Base-by-base conservation (phyloP, 2,113 vertebrate genomes). In the Opisthocomus hoazin region DNA sequence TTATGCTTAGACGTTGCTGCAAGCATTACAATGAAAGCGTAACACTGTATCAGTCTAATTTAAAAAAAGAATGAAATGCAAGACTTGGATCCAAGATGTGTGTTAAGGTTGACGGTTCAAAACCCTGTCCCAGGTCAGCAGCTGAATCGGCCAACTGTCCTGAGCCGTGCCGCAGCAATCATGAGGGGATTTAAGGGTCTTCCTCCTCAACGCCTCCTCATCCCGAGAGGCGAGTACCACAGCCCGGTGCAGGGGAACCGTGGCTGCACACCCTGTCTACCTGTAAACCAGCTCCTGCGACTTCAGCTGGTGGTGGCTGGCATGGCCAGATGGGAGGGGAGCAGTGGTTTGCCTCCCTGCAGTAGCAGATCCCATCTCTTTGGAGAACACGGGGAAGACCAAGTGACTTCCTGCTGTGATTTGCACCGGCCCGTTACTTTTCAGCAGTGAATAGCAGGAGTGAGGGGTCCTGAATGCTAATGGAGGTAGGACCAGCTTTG, bases 161-260 rank as follows among this genome's bases (percentile, higher is more conserved):
- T 63, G 54, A 50, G 26, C 30, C 0, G 0, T 61, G 22, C 23
- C 9, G 5, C 27, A 43, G 41, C 41, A 56, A 20, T 69, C 41
- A 8, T 2, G 10, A 54, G 10, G 15, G 21, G 11, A 23, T 75
- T 89, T 57, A 61, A 48, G 3, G 15, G n/a, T 57, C n/a, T 39
- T 71, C n/a, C 8, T 88, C 29, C 41, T 61, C 30, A 46, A 23
- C 0, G 8, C 6, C 3, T 32, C 30, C 24, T 71, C 61, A 15
- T 39, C 27, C 34, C 1, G 1, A 71, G 66, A 61, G 32, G 17
- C 3, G 8, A 74, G 8, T 29, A 9, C 63, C 16, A 1, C 32
- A 46, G 81, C 57, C 43, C 6, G 11, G 34, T 37, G 17, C 16
- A 15, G 41, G 10, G 17, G 15, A 30, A 4, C 30, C 4, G 3